These are phyloP conservation scores for Lissonota sp. DNA, from an alignment of 2,888 invertebrate species.

Conservation along the genomic window DNA sequence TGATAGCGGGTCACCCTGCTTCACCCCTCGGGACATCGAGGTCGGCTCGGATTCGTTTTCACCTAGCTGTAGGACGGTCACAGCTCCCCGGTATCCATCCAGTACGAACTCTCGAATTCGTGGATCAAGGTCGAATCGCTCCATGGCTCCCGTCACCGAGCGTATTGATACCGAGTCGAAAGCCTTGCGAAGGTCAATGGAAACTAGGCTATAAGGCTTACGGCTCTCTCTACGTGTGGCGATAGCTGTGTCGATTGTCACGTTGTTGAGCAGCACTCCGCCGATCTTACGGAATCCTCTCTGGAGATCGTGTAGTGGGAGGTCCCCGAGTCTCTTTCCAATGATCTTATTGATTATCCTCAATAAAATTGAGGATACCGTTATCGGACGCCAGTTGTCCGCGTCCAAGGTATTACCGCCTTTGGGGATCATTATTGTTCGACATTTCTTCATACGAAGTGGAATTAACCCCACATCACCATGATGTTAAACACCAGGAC, in stretches of 20 bases:
- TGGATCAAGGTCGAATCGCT: too few relatives aligned
- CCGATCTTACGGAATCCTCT: slow-evolving; percentile 17
- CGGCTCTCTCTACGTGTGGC: background rate
- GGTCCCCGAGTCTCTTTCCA: background rate
- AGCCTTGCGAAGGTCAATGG: background rate
- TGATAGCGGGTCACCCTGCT: slow-evolving; percentile 18
- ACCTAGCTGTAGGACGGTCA: background rate
- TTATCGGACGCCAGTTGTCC: slow-evolving; percentile 32
- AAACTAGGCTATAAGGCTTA: background rate
- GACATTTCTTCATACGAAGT: background rate
- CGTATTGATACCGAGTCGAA: background rate
- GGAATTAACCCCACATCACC: slow-evolving; percentile 13
- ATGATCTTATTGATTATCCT: slow-evolving; percentile 13
- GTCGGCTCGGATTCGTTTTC: slow-evolving; percentile 1
- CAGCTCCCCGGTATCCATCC: slow-evolving; percentile 3
- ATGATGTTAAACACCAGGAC: slow-evolving; percentile 4
- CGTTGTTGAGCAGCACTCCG: background rate
- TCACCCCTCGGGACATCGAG: slow-evolving; percentile 5
- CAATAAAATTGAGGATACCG: slow-evolving; percentile 5
- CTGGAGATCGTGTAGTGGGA: slow-evolving; percentile 9
- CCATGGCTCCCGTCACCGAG: background rate
- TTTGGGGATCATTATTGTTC: slow-evolving; percentile 5
- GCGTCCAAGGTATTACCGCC: background rate
- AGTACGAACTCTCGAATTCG: too few relatives aligned
- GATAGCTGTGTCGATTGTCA: background rate